phyloP scores from a whole-genome alignment of 2,797 vertebrate genomes.

The Clangula hyemalis region DNA sequence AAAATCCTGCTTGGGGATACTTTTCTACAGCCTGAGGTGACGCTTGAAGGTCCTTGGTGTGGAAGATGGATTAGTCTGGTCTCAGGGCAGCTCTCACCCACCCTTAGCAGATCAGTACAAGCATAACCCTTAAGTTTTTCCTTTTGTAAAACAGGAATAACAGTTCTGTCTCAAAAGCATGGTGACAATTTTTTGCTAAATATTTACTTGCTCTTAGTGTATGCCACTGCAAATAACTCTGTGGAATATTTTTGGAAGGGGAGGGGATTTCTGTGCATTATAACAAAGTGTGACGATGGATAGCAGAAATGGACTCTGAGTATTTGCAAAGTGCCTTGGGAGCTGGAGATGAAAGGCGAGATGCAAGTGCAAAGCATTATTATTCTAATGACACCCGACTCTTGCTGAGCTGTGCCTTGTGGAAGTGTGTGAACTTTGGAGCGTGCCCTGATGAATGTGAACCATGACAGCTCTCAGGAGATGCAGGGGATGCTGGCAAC shows the following conservation, averaged over 20 bases:
- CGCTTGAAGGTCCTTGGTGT: neutral
- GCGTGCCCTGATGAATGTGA: conserved; percentile 67
- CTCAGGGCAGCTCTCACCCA: neutral
- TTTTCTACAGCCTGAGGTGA: neutral
- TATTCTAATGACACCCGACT: conserved; percentile 40
- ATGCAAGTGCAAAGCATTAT: conserved; percentile 42
- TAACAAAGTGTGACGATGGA: neutral
- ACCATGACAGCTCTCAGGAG: conserved; percentile 70
- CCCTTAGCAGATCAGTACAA: neutral
- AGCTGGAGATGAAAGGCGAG: conserved; percentile 40
- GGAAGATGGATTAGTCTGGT: neutral
- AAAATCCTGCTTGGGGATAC: rapidly evolving
- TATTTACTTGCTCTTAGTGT: neutral
- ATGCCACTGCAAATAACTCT: neutral
- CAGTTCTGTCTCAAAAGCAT: neutral
- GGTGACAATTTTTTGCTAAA: neutral
- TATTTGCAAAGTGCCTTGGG: conserved; percentile 3
- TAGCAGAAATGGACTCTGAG: neutral
- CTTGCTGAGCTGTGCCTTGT: conserved; percentile 59
- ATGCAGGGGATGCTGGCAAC: conserved; percentile 54
- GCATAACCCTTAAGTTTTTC: neutral
- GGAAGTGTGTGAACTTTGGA: conserved; percentile 70
- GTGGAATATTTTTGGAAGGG: neutral
- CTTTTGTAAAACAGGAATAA: neutral
- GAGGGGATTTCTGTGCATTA: neutral